Evolutionary conservation across 2,888 invertebrate species (phyloP).

Genomic region (Autographa pulchrina): DNA sequence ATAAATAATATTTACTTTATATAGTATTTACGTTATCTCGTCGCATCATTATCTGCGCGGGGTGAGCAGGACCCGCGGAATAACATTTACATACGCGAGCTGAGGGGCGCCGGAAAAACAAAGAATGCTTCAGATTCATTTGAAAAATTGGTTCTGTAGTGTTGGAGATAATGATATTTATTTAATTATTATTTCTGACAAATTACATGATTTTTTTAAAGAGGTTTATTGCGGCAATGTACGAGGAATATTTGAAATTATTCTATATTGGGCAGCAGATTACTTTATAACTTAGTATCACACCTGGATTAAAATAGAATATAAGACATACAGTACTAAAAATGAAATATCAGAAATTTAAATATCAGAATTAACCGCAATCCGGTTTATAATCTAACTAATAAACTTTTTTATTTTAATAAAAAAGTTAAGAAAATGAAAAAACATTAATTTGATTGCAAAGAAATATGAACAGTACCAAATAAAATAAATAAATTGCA

Average conservation of each 20-base stretch:
- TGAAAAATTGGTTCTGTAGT: conserved; percentile 50
- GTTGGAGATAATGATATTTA: neutral
- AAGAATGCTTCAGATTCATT: conserved; percentile 40
- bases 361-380: too few species aligned
- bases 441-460: too few species aligned
- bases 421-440: too few species aligned
- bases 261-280: too few species aligned
- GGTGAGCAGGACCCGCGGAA: conserved; percentile 46
- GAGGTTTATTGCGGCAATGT: neutral
- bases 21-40: conserved; percentile 59
- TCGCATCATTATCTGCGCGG: conserved; percentile 58
- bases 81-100: conserved; percentile 57
- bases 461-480: too few species aligned
- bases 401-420: too few species aligned
- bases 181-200: neutral
- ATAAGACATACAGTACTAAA: too few species aligned
- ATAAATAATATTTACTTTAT: conserved; percentile 57
- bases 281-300: too few species aligned
- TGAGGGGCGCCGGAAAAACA: conserved; percentile 48
- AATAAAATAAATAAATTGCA: too few species aligned
- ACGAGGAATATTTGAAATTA: neutral
- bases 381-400: too few species aligned
- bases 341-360: too few species aligned
- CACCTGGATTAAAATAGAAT: too few species aligned
- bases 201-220: neutral